Base-by-base conservation (phyloP, 2,888 invertebrate genomes). In the Ophion slaviceki region DNA sequence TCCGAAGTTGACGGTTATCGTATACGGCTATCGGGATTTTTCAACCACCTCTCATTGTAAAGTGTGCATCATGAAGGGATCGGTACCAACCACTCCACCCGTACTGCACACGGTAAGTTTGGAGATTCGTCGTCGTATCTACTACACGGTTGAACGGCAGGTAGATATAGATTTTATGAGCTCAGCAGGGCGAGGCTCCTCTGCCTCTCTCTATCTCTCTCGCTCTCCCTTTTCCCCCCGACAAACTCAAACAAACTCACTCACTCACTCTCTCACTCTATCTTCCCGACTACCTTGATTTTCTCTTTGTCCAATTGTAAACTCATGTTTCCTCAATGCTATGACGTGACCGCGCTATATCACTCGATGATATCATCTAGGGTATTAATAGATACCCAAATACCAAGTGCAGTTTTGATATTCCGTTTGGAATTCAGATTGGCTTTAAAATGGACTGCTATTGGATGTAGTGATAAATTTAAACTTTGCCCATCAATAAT, bases 291-390 rank as follows among this genome's bases (percentile, higher is more conserved):
- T 32, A 32, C 32, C 32, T 32, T 32, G 32, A 2, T 32, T 32
- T 4, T 11, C 36, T 66, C 64, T 66, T 28, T 66, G 17, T 67
- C n/a, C n/a, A 67, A 67, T 40, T 40, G n/a, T 45, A n/a, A 67
- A 67, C 20, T 45, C 67, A 66, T 32, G 66, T 66, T 66, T 67
- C 67, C 40, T 67, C 67, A 67, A 67, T 20, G 14, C 40, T 17
- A n/a, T 40, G 10, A 45, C n/a, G n/a, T 45, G 11, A 67, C 17
- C n/a, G 45, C 40, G 28, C 64, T 28, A 64, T 32, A 64, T 28
- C 14, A 20, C 45, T 45, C 40, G 20, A 17, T 67, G 67, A 67
- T 20, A 45, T 67, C 40, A 40, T 17, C 40, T 1, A 20, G n/a
- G 20, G 14, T 66, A 66, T 66, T 17, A 36, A 66, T 32, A 66